A percentile compares a stretch with the other conserved stretches of the same genome.
Evolutionary conservation across 2,113 vertebrate species (phyloP).

Genomic region (Chaenogobius annularis): DNA sequence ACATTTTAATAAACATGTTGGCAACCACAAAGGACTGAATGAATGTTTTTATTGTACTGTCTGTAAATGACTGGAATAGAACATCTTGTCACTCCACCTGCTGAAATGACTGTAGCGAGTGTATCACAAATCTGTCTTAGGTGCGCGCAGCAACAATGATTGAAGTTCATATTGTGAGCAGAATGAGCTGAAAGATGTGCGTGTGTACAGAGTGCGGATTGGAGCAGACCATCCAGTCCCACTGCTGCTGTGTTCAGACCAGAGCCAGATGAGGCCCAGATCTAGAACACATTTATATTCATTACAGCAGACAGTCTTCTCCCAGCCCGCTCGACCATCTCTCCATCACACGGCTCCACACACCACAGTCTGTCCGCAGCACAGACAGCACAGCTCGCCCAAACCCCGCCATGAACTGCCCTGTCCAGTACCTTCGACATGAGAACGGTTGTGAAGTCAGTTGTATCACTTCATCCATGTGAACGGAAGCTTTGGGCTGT

Average conservation of each 20-base stretch:
- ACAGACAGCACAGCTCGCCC: constrained; percentile 50
- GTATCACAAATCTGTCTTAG: not conserved
- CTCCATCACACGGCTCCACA: constrained; percentile 54
- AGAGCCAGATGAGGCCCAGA: constrained; percentile 41
- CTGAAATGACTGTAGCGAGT: not conserved
- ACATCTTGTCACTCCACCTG: not conserved
- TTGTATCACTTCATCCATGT: not conserved
- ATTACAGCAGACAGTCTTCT: constrained; percentile 68
- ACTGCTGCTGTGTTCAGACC: constrained; percentile 36
- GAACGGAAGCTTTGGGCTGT: not conserved
- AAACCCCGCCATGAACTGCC: constrained; percentile 36
- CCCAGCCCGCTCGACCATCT: constrained; percentile 59
- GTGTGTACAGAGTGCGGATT: not conserved
- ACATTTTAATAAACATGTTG: too few relatives aligned
- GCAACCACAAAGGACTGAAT: too few relatives aligned
- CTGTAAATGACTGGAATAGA: not conserved
- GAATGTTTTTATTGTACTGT: too few relatives aligned
- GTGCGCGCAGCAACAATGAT: not conserved
- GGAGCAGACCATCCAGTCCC: constrained; percentile 6
- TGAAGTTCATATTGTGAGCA: not conserved
- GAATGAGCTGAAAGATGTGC: constrained; percentile 7
- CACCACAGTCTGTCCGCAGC: constrained; percentile 51
- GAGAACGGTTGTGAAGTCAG: not conserved
- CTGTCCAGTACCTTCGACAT: not conserved
- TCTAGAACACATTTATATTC: constrained; percentile 72